These are phyloP conservation scores for Hucho hucho DNA, from an alignment of 2,113 vertebrate genomes.

Conservation along the genomic window DNA sequence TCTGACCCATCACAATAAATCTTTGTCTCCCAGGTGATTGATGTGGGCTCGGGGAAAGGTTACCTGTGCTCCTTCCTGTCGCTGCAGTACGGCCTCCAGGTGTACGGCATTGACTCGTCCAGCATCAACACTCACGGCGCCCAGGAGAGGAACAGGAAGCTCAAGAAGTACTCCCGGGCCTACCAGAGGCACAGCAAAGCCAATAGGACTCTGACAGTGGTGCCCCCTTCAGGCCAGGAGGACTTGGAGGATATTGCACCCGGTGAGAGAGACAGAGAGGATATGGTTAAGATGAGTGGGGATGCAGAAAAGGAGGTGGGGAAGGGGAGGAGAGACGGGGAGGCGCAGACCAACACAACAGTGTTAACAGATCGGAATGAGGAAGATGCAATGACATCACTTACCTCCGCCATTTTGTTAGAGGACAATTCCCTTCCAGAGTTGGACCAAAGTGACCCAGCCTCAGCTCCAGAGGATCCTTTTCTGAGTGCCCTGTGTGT, in stretches of 20 bases:
- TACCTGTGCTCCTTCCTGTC: conserved; percentile 95
- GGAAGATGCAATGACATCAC: neutral
- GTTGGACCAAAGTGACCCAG: conserved; percentile 25
- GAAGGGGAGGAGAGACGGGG: neutral
- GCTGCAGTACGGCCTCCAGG: conserved; percentile 84
- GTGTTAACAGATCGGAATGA: neutral
- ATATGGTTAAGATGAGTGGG: neutral
- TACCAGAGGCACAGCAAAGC: conserved; percentile 68
- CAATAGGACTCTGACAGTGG: neutral
- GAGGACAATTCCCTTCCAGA: neutral
- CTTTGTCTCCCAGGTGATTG: conserved; percentile 81
- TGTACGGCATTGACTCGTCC: conserved; percentile 96
- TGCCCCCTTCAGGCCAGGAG: conserved; percentile 3
- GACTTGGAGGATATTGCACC: neutral
- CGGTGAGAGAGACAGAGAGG: neutral
- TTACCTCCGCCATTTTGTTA: neutral
- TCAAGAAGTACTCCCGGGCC: conserved; percentile 88
- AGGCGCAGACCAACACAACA: neutral
- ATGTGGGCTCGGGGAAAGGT: conserved; percentile 95
- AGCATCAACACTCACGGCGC: conserved; percentile 88
- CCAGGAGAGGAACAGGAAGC: conserved; percentile 90
- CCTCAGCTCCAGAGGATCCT: conserved; percentile 57
- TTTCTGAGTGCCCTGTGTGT: conserved; percentile 75
- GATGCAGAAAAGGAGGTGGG: neutral
- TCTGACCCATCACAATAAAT: neutral